Conservation (phyloP, 2,888 invertebrate species). For the Caenorhabditis virilis region DNA sequence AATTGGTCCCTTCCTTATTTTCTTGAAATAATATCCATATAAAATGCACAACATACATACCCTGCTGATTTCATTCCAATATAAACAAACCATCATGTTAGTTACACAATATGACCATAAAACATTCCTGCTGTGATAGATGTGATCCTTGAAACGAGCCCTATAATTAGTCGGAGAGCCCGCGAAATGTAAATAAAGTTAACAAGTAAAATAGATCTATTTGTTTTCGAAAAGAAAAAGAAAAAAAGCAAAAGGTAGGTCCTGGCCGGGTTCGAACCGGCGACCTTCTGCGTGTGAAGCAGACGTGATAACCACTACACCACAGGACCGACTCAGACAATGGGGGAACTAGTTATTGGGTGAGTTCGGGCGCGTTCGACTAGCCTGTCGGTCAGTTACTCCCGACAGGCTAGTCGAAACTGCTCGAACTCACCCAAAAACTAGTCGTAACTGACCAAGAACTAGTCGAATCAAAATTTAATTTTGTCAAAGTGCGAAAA, state of each 20-base stretch:
- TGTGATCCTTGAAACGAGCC: background rate
- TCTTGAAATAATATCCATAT: too few species aligned
- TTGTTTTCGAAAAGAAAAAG: background rate
- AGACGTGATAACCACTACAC: constrained; percentile 67
- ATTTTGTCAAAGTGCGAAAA: background rate
- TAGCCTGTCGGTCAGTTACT: too few species aligned
- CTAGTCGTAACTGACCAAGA: background rate
- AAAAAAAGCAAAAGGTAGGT: constrained; percentile 39
- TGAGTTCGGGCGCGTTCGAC: too few species aligned
- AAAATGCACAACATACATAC: too few species aligned
- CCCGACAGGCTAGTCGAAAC: too few species aligned
- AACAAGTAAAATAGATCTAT: too few species aligned
- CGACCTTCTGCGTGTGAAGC: constrained; percentile 67
- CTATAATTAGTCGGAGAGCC: background rate
- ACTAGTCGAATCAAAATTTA: background rate
- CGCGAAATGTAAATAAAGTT: too few species aligned
- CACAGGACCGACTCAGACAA: constrained; percentile 46
- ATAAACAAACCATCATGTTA: too few species aligned
- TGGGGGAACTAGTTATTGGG: too few species aligned
- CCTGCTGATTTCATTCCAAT: too few species aligned
- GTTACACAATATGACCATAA: too few species aligned
- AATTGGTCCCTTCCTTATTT: background rate
- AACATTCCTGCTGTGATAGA: background rate
- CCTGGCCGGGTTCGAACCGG: constrained; percentile 66
- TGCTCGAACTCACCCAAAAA: too few species aligned